Percentiles rank a stretch among this genome's conserved stretches.
Conservation (phyloP, 2,797 vertebrate species). For the Tinamus major region DNA sequence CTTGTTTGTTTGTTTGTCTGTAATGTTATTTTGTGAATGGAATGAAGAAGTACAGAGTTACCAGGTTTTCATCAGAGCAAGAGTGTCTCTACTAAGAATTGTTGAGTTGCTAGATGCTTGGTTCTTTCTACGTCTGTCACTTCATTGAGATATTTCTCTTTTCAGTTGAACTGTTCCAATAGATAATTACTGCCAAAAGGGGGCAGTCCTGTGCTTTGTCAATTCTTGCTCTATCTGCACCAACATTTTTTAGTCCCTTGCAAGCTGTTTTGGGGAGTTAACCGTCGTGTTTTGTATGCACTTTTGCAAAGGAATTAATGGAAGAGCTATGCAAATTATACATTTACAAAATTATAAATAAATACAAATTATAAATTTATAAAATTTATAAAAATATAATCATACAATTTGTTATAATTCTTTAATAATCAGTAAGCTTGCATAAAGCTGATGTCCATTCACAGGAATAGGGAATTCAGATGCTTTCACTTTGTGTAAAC, state of each 20-base stretch:
- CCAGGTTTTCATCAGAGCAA: neutral
- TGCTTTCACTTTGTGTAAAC: slow-evolving; percentile 71
- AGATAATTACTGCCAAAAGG: neutral
- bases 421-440: slow-evolving; percentile 51
- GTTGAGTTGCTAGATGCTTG: neutral
- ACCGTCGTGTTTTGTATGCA: neutral
- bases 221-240: neutral
- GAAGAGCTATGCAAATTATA: neutral
- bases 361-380: too few relatives aligned
- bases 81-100: neutral
- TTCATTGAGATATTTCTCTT: neutral
- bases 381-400: too few relatives aligned
- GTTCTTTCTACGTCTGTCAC: neutral
- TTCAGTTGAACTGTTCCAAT: neutral
- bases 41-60: neutral
- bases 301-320: neutral
- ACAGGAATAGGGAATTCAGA: slow-evolving; percentile 63
- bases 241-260: neutral
- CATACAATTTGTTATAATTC: too few relatives aligned
- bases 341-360: too few relatives aligned
- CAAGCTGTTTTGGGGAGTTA: neutral
- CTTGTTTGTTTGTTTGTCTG: neutral
- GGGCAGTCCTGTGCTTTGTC: neutral
- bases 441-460: slow-evolving; percentile 64
- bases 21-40: neutral